These are phyloP conservation scores for Gonocerus acuteangulatus DNA, from an alignment of 2,888 invertebrate genomes.

Conservation along the genomic window DNA sequence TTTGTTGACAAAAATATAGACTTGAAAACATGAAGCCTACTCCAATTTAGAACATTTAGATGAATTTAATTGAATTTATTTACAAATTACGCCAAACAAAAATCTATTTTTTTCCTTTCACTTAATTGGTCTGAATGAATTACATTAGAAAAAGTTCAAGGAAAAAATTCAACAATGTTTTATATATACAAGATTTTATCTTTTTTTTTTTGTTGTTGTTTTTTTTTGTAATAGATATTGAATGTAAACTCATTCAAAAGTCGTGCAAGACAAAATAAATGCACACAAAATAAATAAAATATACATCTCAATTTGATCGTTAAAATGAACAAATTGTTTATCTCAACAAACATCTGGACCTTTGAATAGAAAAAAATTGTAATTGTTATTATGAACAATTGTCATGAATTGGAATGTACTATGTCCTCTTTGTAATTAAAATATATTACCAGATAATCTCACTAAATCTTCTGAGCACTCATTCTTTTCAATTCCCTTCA, in stretches of 20 bases:
- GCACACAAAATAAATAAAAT: constrained; percentile 19
- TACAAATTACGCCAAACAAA: constrained; percentile 1
- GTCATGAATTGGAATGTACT: constrained; percentile 26
- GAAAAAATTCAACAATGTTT: constrained; percentile 9
- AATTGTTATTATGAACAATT: constrained; percentile 5
- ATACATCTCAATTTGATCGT: not conserved
- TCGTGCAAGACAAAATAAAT: constrained; percentile 23
- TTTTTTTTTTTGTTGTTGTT: constrained; percentile 1
- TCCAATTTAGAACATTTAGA: constrained; percentile 9
- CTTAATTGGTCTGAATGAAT: constrained; percentile 22
- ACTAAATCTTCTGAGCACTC: constrained; percentile 20
- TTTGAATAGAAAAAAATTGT: constrained; percentile 14
- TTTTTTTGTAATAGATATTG: constrained; percentile 2
- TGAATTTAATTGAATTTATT: constrained; percentile 11
- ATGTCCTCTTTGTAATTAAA: constrained; percentile 20
- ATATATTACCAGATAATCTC: constrained; percentile 26
- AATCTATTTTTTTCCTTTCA: not conserved
- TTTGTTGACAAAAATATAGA: constrained; percentile 1
- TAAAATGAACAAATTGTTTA: not conserved
- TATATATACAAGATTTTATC: constrained; percentile 12
- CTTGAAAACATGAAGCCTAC: not conserved
- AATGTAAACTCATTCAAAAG: constrained; percentile 14
- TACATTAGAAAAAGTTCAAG: constrained; percentile 4
- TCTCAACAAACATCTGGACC: not conserved
- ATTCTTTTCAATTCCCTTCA: constrained; percentile 14